These are phyloP conservation scores for Tragopan temminckii DNA, from an alignment of 2,797 vertebrate genomes.

Conservation along the genomic window DNA sequence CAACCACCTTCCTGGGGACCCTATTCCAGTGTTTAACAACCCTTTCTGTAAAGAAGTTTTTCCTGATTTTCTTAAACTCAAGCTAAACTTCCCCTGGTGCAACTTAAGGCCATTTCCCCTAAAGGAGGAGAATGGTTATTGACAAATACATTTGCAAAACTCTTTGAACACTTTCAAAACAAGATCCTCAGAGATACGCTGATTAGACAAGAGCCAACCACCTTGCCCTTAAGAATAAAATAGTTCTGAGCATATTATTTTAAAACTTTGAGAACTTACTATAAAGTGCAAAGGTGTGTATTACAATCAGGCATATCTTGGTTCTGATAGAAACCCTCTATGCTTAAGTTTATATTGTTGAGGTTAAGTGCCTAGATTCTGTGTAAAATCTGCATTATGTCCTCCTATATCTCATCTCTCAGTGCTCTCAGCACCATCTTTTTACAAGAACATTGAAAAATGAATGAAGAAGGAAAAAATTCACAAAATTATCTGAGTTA, in stretches of 20 bases:
- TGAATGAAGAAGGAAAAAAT: neutral
- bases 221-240: neutral
- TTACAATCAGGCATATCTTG: neutral
- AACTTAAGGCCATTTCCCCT: no score
- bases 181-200: neutral
- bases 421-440: neutral
- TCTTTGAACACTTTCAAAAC: neutral
- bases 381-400: neutral
- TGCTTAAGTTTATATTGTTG: neutral
- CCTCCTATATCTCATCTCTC: neutral
- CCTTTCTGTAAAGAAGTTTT: no score
- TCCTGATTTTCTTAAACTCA: no score
- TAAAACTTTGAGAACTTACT: neutral
- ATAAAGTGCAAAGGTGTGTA: neutral
- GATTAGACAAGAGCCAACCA: neutral
- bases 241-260: neutral
- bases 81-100: no score
- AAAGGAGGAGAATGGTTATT: neutral
- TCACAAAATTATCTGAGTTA: no score
- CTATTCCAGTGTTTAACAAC: no score
- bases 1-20: no score
- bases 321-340: neutral
- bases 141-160: neutral
- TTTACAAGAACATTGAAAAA: neutral
- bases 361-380: neutral